A percentile compares a stretch with the other conserved stretches of the same genome.
Evolutionary conservation across 2,888 invertebrate species (phyloP).

Genomic region (Agrotis clavis): DNA sequence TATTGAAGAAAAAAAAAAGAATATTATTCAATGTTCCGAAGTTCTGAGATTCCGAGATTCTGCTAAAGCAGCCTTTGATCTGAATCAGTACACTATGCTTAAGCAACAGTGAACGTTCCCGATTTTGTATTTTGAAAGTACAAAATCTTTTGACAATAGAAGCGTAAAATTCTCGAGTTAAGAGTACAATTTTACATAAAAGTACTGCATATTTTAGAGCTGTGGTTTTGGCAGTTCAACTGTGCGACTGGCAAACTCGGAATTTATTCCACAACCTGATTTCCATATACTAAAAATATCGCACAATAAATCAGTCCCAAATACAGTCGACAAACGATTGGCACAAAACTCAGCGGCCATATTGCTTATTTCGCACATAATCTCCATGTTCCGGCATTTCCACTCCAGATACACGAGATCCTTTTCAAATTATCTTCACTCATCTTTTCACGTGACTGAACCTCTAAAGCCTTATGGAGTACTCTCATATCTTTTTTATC

Average conservation of each 20-base stretch:
- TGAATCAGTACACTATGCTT: too few relatives aligned
- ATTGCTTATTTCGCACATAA: conserved; percentile 38
- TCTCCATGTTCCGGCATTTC: conserved; percentile 28
- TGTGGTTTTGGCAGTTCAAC: not conserved
- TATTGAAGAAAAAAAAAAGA: too few relatives aligned
- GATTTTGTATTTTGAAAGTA: too few relatives aligned
- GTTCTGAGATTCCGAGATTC: too few relatives aligned
- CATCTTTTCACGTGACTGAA: conserved; percentile 18
- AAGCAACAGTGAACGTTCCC: too few relatives aligned
- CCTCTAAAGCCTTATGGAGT: not conserved
- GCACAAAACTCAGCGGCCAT: conserved; percentile 4
- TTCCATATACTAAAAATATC: not conserved
- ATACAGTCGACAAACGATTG: not conserved
- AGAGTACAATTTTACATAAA: too few relatives aligned
- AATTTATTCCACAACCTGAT: not conserved
- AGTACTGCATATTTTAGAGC: not conserved
- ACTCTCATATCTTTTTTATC: conserved; percentile 9
- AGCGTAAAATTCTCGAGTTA: too few relatives aligned
- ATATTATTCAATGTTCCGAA: too few relatives aligned
- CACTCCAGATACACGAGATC: conserved; percentile 22
- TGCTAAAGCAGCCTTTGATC: too few relatives aligned
- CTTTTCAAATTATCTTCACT: conserved; percentile 22
- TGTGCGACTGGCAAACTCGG: not conserved
- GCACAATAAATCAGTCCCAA: not conserved
- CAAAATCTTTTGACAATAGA: too few relatives aligned